Conservation (phyloP, 2,797 vertebrate genomes). For the Poecilia picta region DNA sequence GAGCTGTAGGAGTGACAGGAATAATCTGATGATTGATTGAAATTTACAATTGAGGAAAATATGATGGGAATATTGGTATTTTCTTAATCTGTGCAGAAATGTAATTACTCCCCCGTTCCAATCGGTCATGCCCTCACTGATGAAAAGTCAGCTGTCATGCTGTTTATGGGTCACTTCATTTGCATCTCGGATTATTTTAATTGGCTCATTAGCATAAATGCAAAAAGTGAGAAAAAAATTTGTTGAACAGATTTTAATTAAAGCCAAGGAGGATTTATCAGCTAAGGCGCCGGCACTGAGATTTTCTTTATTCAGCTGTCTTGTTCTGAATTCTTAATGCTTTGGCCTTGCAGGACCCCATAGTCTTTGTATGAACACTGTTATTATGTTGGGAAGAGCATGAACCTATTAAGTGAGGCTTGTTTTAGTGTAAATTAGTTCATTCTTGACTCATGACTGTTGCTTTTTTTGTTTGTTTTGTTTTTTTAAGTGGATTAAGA, state of each 20-base stretch:
- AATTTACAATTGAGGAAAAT: conserved; percentile 3
- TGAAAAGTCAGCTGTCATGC: conserved; percentile 21
- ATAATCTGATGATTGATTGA: neutral
- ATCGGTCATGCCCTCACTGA: conserved; percentile 11
- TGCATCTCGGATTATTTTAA: conserved; percentile 73
- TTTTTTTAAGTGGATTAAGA: conserved; percentile 1
- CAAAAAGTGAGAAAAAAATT: conserved; percentile 54
- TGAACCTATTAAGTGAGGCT: conserved; percentile 24
- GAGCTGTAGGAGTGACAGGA: conserved; percentile 5
- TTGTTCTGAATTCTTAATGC: conserved; percentile 21
- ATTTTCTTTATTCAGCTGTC: conserved; percentile 11
- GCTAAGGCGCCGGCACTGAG: conserved; percentile 28
- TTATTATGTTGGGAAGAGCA: conserved; percentile 28
- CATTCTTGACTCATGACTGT: neutral
- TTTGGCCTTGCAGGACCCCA: conserved; percentile 21
- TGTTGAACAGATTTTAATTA: conserved; percentile 71
- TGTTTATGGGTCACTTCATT: conserved; percentile 58
- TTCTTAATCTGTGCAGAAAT: conserved; percentile 5
- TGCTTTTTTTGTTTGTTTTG: neutral
- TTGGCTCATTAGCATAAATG: conserved; percentile 80
- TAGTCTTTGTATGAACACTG: conserved; percentile 23
- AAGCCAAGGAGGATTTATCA: conserved; percentile 42
- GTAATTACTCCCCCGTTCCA: conserved; percentile 11
- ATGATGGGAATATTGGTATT: conserved; percentile 8
- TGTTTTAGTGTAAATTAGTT: conserved; percentile 10